phyloP scores from a whole-genome alignment of 23 tunicate species.

The Halocynthia roretzi region DNA sequence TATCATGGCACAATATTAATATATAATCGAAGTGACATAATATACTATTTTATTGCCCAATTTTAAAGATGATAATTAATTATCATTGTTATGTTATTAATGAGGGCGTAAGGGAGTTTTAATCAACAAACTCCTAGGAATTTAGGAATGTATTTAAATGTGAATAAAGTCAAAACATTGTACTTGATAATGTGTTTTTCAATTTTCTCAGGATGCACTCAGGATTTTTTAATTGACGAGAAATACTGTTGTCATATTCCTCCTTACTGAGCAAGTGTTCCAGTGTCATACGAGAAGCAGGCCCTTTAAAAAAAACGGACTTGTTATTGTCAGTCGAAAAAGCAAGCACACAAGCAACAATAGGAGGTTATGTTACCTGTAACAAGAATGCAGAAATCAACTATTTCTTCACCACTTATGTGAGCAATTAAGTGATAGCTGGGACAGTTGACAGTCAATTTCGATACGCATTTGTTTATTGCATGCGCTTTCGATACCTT shows the following conservation, averaged over 20 bases:
- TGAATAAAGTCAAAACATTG: no score
- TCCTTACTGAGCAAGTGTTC: constrained; percentile 11
- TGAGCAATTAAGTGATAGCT: constrained; percentile 14
- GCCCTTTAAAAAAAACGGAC: constrained; percentile 1
- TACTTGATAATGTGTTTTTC: no score
- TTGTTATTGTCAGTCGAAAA: background rate
- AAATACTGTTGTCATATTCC: background rate
- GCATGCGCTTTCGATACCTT: constrained; percentile 23
- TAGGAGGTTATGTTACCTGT: constrained; percentile 11
- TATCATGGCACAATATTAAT: no score
- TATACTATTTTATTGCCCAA: no score
- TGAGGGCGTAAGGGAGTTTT: no score
- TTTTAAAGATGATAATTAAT: no score
- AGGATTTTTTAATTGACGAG: no score
- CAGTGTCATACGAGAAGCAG: constrained; percentile 10
- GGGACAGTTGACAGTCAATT: constrained; percentile 10
- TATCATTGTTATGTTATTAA: no score
- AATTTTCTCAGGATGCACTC: no score
- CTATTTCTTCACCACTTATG: constrained; percentile 8
- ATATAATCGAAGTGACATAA: no score
- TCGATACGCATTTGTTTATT: constrained; percentile 18
- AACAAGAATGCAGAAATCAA: constrained; percentile 12
- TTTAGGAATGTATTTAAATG: no score
- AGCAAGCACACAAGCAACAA: background rate
- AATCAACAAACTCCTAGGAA: no score